Evolutionary conservation across 2,888 invertebrate genomes (phyloP), one percentile per base, ranked within the genome.

Genomic region (Colletes collaris): DNA sequence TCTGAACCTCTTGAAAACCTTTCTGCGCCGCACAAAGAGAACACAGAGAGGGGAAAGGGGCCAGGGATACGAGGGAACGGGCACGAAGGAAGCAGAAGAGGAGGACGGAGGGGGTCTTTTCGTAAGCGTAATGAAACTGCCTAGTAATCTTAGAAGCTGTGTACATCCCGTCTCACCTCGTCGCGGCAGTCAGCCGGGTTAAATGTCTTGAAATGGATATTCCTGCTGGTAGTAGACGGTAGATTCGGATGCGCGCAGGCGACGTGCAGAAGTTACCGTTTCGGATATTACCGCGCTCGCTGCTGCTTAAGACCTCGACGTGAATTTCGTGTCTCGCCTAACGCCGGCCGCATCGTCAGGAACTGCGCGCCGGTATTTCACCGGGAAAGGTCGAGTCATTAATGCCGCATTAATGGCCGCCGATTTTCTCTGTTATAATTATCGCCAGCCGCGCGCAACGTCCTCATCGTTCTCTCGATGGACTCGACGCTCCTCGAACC

Each of bases 201-300:
- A 90, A 90, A 91, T 90, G 86, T 90, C 89, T 87, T 87, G 90
- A 90, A 91, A 91, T 91, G 89, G 87, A 91, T 91, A 91, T 90
- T 86, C 84, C 85, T 83, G 83, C 82, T 80, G 79, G 63, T 71
- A 71, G 84, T 76, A 84, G 82, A 78, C 81, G 81, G 77, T 81
- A 73, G 85, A 85, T 85, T 85, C 83, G 81, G 82, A 78, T 84
- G 79, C 76, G 56, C 58, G 66, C 46, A 76, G 80, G 79, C 84
- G 84, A 86, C 87, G 84, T 83, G 85, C 86, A 81, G 86, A 85
- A 86, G 87, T 88, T 90, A 88, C 86, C 86, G 85, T 88, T 91
- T 87, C 89, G 84, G 87, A 88, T 90, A 90, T 89, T 90, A 88
- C 88, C 81, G 71, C 68, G 85, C 70, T 84, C 60, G 64, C 16